A percentile compares a stretch with the other conserved stretches of the same genome.
phyloP scores from a whole-genome alignment of 2,113 vertebrate genomes.

The Eidolon helvum region DNA sequence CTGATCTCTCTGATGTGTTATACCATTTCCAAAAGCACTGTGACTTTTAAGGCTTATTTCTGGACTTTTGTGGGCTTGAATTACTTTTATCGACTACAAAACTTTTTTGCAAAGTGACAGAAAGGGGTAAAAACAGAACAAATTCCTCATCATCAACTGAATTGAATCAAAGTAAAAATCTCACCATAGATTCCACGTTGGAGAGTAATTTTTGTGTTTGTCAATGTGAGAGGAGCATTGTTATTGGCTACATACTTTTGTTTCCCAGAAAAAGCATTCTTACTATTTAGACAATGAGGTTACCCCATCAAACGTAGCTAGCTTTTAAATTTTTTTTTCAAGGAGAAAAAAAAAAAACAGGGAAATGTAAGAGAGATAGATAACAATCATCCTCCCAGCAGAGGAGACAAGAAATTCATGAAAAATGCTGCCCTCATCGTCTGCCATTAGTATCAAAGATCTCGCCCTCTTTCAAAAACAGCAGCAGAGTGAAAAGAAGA shows the following conservation, averaged over 20 bases:
- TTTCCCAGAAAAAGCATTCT: background rate
- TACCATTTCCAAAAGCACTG: background rate
- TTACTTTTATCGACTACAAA: background rate
- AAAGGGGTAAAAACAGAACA: background rate
- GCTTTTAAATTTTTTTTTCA: background rate
- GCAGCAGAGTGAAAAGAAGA: background rate
- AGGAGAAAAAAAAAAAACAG: background rate
- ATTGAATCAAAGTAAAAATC: background rate
- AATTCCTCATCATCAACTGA: background rate
- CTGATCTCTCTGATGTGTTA: background rate
- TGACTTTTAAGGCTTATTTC: background rate
- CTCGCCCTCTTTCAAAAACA: background rate
- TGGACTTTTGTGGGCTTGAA: background rate
- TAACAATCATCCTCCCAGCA: background rate
- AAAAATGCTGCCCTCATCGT: background rate
- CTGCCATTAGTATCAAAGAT: background rate
- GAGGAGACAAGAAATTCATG: background rate
- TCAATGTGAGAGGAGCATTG: background rate
- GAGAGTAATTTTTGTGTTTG: conserved; percentile 28
- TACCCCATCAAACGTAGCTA: background rate
- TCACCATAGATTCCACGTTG: background rate
- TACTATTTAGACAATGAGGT: background rate
- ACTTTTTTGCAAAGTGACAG: background rate
- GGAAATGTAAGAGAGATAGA: background rate
- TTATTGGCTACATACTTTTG: background rate